Evolutionary conservation across 2,113 vertebrate species (phyloP), one percentile per base, ranked within the genome.

Genomic region (Rattus norvegicus): DNA sequence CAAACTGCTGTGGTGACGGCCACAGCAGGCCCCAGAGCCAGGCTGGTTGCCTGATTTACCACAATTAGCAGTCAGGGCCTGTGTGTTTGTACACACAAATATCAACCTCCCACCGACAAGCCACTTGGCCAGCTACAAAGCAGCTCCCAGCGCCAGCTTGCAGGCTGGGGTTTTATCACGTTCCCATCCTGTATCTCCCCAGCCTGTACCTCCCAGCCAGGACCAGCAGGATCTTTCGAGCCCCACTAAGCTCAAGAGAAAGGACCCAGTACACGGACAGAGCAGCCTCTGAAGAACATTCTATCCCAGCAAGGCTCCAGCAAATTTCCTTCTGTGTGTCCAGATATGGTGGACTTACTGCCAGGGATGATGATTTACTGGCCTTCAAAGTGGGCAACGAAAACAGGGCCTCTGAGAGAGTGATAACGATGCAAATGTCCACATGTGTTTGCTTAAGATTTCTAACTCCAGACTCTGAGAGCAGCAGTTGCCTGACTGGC

Each of bases 51-150:
- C 85, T 88, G 75, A 95, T 90, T 96, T 91, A 92, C 95, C 96
- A 97, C 97, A 97, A 96, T 98, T 97, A 97, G 85, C 86, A 98
- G 94, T 80, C 96, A 92, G 61, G 83, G 95, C 84, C 87, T 39
- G 87, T 93, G 56, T 98, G 96, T 98, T 98, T 97, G 97, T 94
- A 65, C 85, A 91, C 67, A 92, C 52, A 91, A 87, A 80, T 97
- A 93, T 97, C 96, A 96, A 54, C 96, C 97, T 98, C 95, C 93
- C 92, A 93, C 91, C 88, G 97, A 97, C 97, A 98, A 97, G 94
- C 98, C 95, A 94, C 75, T 96, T 96, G 95, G 0, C 1, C 2
- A 92, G 97, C 98, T 98, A 98, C 98, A 98, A 98, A 98, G 95
- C 70, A 28, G 69, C 81, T 69, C 95, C 97, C 12, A 0, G 43